Base-by-base conservation (phyloP, 2,113 vertebrate species). In the Taxidea taxus region DNA sequence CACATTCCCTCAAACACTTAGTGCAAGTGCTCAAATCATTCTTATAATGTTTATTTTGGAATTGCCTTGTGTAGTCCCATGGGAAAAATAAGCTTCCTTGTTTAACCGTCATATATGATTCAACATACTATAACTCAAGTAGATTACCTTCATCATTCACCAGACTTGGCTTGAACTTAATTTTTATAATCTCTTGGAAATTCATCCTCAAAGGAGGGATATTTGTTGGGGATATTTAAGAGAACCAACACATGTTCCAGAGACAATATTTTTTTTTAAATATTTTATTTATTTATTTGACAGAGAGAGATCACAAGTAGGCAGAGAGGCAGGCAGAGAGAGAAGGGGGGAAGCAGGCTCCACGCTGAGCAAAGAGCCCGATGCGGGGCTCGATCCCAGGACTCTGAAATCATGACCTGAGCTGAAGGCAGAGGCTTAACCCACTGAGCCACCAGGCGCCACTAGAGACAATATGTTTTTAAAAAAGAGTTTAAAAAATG, bases 41-140 rank as follows among this genome's bases (percentile, higher is more conserved):
- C 54, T 62, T 47, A n/a, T 4, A 81, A 87, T 37, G 39, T 87
- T 94, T 92, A 74, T 78, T 94, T 97, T 97, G 72, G 49, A 93
- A 85, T 58, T 78, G 77, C 34, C 18, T 84, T n/a, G 11, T 58
- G 10, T 44, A 80, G 51, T 75, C 34, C 31, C 42, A 31, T 74
- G 47, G 87, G 83, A 77, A 95, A 95, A 91, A 86, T 49, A 86
- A 72, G 23, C 51, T 39, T 82, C 39, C 20, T 81, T 70, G 37
- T 96, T 93, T 86, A 84, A 60, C 75, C 11, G 4, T 39, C 15
- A 2, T 58, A 87, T 70, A 39, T 66, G 49, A 87, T 66, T 44
- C 23, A 83, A 66, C 3, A 10, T 66, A 82, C 16, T 44, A 11
- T 37, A 93, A 77, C 34, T 56, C 39, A 92, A 51, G 15, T 37